Conservation (phyloP, 1,140 invertebrate species). For the Zaprionus ornatus region DNA sequence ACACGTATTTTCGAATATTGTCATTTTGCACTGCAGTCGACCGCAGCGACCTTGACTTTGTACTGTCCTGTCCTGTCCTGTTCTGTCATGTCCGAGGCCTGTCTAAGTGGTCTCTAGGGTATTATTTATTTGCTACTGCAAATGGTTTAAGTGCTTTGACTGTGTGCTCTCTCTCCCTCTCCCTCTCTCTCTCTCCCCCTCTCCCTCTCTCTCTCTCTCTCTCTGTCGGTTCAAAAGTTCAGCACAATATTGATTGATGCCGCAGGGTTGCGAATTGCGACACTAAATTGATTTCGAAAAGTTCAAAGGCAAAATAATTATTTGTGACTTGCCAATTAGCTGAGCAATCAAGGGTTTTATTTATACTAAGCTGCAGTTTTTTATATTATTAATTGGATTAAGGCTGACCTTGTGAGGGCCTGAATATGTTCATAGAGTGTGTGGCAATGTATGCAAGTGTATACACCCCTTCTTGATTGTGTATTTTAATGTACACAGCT, state of each 20-base stretch:
- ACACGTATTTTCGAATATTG: background rate
- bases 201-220: too few relatives aligned
- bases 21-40: constrained; percentile 58
- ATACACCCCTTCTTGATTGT: too few relatives aligned
- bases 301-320: background rate
- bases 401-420: background rate
- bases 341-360: too few relatives aligned
- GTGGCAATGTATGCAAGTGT: too few relatives aligned
- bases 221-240: constrained; percentile 10
- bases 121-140: constrained; percentile 41
- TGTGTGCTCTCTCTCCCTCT: too few relatives aligned
- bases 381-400: background rate
- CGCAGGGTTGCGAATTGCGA: background rate
- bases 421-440: too few relatives aligned
- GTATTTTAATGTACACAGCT: too few relatives aligned
- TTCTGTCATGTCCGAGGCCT: background rate
- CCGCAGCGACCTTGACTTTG: constrained; percentile 74
- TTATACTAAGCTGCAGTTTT: background rate
- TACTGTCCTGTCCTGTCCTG: constrained; percentile 5
- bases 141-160: constrained; percentile 34
- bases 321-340: background rate
- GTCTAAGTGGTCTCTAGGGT: constrained; percentile 3
- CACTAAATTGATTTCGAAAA: background rate
- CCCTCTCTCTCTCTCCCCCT: too few relatives aligned
- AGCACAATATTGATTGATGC: constrained; percentile 31